These are phyloP conservation scores for Sciurus niger DNA, from an alignment of 2,113 vertebrate species.

Conservation along the genomic window DNA sequence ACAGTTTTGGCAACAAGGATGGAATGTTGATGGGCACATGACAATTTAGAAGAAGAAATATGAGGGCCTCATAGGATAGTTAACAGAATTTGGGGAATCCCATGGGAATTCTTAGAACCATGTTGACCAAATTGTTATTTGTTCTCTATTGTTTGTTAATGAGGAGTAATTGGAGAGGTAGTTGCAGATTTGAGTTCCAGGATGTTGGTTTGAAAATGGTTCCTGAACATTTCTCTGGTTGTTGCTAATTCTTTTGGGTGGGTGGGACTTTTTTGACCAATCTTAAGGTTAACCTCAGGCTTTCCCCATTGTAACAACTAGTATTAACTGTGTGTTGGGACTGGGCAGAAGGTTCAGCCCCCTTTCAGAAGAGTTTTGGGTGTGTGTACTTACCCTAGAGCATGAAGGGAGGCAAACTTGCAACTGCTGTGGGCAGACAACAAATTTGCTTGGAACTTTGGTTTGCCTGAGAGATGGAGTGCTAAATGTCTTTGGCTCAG, in stretches of 20 bases:
- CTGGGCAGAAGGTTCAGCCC: not conserved
- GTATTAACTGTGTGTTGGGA: not conserved
- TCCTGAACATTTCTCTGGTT: slow-evolving; percentile 40
- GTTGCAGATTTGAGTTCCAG: no score
- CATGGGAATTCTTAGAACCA: no score
- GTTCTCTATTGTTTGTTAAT: no score
- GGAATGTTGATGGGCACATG: no score
- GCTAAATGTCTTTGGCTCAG: slow-evolving; percentile 16
- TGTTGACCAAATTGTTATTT: no score
- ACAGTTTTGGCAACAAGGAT: no score
- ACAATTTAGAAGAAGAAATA: no score
- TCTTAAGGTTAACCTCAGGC: slow-evolving; percentile 7
- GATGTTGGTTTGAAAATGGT: no score
- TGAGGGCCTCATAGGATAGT: no score
- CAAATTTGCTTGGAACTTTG: slow-evolving; percentile 62
- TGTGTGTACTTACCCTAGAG: not conserved
- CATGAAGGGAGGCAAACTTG: slow-evolving; percentile 49
- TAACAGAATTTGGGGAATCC: no score
- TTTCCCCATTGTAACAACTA: not conserved
- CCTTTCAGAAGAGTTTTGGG: slow-evolving; percentile 4
- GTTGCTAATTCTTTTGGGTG: slow-evolving; percentile 36
- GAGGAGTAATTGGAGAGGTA: no score
- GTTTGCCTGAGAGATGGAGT: slow-evolving; percentile 57
- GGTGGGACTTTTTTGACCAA: not conserved
- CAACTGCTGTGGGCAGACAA: slow-evolving; percentile 6